These are phyloP conservation scores for Hedychridium roseum DNA, from an alignment of 2,888 invertebrate species.

Conservation along the genomic window DNA sequence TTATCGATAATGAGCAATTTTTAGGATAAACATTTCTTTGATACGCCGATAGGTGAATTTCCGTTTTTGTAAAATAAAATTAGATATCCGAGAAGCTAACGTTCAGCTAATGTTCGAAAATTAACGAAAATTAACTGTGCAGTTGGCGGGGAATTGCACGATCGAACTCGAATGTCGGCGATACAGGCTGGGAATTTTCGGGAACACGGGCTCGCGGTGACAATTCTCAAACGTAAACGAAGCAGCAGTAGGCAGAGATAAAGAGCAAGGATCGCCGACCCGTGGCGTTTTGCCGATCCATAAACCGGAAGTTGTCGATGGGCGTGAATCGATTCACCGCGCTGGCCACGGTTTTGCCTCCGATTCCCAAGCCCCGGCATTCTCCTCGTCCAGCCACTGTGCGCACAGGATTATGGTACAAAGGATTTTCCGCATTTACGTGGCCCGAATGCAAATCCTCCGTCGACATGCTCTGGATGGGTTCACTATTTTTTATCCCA, in stretches of 20 bases:
- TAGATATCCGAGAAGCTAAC: too few species aligned
- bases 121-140: too few species aligned
- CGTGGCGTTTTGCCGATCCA: constrained; percentile 33
- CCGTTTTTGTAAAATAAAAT: too few species aligned
- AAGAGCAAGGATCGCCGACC: too few species aligned
- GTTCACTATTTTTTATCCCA: constrained; percentile 12
- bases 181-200: too few species aligned
- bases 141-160: too few species aligned
- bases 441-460: constrained; percentile 48
- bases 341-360: constrained; percentile 16
- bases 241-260: background rate
- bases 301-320: constrained; percentile 49
- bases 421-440: constrained; percentile 51
- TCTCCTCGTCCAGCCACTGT: constrained; percentile 16
- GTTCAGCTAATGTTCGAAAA: too few species aligned
- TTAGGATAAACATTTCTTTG: too few species aligned
- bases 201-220: constrained; percentile 25
- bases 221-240: constrained; percentile 28
- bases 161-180: constrained; percentile 1
- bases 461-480: constrained; percentile 23
- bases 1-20: too few species aligned
- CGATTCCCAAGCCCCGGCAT: constrained; percentile 4
- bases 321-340: constrained; percentile 46
- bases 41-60: too few species aligned
- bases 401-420: constrained; percentile 48